Evolutionary conservation across 2,113 vertebrate genomes (phyloP).

Genomic region (Forbesichthys papilliferus): DNA sequence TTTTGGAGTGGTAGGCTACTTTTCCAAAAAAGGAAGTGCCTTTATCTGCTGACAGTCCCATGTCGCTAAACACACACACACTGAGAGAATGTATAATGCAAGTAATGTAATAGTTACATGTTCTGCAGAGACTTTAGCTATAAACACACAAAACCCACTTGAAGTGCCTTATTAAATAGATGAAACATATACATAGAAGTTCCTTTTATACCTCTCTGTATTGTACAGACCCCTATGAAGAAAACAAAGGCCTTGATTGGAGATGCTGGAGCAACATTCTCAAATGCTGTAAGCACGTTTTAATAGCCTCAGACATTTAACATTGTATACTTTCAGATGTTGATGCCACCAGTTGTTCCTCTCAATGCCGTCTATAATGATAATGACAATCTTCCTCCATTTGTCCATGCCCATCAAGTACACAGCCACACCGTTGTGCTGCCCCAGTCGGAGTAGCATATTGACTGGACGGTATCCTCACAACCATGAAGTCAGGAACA

Average conservation of each 20-base stretch:
- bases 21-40: too few relatives aligned
- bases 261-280: constrained; percentile 76
- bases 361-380: too few relatives aligned
- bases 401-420: constrained; percentile 56
- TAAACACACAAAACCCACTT: too few relatives aligned
- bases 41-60: too few relatives aligned
- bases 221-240: constrained; percentile 75
- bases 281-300: constrained; percentile 74
- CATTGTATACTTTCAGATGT: not conserved
- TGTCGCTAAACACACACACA: too few relatives aligned
- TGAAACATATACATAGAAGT: not conserved
- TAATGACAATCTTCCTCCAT: not conserved
- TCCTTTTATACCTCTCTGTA: constrained; percentile 5
- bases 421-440: constrained; percentile 78
- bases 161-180: not conserved
- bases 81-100: too few relatives aligned
- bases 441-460: constrained; percentile 80
- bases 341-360: not conserved
- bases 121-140: too few relatives aligned
- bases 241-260: constrained; percentile 73
- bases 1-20: too few relatives aligned
- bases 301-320: not conserved
- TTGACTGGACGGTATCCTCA: constrained; percentile 78
- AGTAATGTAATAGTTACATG: too few relatives aligned
- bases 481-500: constrained; percentile 80